These are phyloP conservation scores for Podargus strigoides DNA, from an alignment of 2,797 vertebrate species.

Conservation along the genomic window DNA sequence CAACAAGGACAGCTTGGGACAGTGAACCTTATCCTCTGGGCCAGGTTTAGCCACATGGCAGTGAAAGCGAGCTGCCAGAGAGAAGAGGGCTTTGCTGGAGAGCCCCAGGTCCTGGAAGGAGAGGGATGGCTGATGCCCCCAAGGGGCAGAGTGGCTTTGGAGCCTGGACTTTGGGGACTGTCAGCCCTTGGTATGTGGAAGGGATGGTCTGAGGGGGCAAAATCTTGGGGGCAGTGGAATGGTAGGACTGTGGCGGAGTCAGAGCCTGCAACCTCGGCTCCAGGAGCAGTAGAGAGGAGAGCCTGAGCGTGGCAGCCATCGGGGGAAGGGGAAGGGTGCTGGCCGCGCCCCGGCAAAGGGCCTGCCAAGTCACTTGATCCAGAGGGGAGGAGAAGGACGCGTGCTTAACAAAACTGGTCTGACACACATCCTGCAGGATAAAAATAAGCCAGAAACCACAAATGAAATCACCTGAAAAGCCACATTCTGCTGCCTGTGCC, in stretches of 20 bases:
- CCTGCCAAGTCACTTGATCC: neutral
- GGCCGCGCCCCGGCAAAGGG: fast-evolving
- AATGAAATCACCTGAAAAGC: neutral
- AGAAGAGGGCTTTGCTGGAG: neutral
- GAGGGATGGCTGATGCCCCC: fast-evolving
- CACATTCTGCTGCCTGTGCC: neutral
- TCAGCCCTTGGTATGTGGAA: fast-evolving
- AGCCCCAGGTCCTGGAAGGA: neutral
- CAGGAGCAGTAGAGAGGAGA: neutral
- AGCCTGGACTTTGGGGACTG: neutral
- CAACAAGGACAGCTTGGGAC: neutral
- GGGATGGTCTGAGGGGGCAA: neutral
- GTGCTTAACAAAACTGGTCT: fast-evolving
- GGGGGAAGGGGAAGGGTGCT: neutral
- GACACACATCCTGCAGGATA: neutral
- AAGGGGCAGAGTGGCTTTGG: neutral
- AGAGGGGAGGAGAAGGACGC: neutral
- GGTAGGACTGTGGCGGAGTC: fast-evolving
- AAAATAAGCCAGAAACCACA: neutral
- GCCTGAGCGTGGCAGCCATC: fast-evolving
- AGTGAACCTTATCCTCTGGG: neutral
- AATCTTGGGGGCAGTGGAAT: too few relatives aligned
- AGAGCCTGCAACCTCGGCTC: neutral
- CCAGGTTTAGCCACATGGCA: neutral
- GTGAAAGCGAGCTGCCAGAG: neutral